Evolutionary conservation across 1,140 invertebrate genomes (phyloP).

Genomic region (Monochamus saltuarius): DNA sequence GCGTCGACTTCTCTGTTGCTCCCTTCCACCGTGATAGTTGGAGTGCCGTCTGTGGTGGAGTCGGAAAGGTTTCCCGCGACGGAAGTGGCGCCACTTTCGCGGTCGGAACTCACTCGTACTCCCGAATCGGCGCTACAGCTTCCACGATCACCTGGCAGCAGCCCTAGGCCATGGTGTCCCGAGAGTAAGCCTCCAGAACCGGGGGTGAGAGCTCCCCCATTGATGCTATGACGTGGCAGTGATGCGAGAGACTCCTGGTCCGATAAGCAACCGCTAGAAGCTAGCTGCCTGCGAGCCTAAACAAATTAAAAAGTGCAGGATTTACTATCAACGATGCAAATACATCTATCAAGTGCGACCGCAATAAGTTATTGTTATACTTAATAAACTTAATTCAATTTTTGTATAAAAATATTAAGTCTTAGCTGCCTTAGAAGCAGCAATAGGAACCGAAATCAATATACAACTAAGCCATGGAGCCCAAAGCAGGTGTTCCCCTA

Average conservation of each 20-base stretch:
- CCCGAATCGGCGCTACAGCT: conserved; percentile 87
- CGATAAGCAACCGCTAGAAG: conserved; percentile 69
- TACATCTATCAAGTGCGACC: too few species aligned
- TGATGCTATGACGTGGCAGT: conserved; percentile 59
- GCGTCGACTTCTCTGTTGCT: conserved; percentile 70
- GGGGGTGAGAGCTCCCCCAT: conserved; percentile 65
- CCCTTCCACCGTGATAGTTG: conserved; percentile 63
- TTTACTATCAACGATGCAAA: too few species aligned
- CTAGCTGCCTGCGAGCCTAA: conserved; percentile 69
- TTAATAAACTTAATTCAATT: too few species aligned
- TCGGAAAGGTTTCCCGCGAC: conserved; percentile 74
- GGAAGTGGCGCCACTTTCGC: conserved; percentile 72
- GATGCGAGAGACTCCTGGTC: conserved; percentile 70
- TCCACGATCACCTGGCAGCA: conserved; percentile 70
- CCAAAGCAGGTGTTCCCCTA: too few species aligned
- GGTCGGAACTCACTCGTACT: conserved; percentile 77
- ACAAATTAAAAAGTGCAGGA: not conserved
- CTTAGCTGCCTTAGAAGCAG: too few species aligned
- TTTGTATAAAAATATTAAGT: too few species aligned
- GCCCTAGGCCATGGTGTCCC: conserved; percentile 54
- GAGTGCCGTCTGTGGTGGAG: conserved; percentile 73
- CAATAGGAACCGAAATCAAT: too few species aligned
- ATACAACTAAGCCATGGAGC: too few species aligned
- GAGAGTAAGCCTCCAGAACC: conserved; percentile 56
- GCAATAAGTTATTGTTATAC: too few species aligned